phyloP scores from a whole-genome alignment of 1,140 invertebrate species.

The Chelonus insularis region DNA sequence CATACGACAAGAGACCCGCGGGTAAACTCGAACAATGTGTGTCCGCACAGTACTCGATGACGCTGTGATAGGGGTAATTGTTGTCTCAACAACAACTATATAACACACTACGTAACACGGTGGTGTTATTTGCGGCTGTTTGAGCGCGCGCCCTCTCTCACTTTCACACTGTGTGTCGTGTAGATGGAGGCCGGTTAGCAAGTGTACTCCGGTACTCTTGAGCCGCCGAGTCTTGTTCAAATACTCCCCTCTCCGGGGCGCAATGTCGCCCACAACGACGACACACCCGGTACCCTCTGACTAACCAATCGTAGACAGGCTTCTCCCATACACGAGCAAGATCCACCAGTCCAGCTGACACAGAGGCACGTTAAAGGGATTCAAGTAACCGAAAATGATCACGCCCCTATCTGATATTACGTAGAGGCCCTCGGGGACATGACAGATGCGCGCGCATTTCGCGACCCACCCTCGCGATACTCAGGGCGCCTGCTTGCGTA shows the following conservation, averaged over 20 bases:
- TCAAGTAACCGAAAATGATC: slow-evolving; percentile 21
- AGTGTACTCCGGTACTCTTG: slow-evolving; percentile 57
- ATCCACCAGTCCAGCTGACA: background rate
- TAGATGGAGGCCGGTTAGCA: slow-evolving; percentile 56
- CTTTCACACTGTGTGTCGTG: slow-evolving; percentile 47
- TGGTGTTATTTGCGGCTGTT: slow-evolving; percentile 38
- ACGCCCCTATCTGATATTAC: slow-evolving; percentile 22
- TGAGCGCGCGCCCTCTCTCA: slow-evolving; percentile 30
- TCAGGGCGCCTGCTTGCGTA: slow-evolving; percentile 26
- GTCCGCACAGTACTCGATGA: slow-evolving; percentile 34
- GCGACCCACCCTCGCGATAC: slow-evolving; percentile 2
- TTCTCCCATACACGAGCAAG: background rate
- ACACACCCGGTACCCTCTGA: background rate
- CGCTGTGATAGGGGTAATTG: slow-evolving; percentile 39
- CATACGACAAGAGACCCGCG: background rate
- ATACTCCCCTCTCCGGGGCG: slow-evolving; percentile 46
- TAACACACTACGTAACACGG: slow-evolving; percentile 32
- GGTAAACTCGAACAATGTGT: slow-evolving; percentile 27
- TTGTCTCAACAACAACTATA: slow-evolving; percentile 41
- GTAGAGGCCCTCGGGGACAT: background rate
- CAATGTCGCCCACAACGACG: background rate
- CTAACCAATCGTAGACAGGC: background rate
- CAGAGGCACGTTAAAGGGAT: background rate
- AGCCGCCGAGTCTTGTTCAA: slow-evolving; percentile 57
- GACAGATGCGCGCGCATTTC: slow-evolving; percentile 30